Percentiles rank a stretch among this genome's conserved stretches.
Conservation (phyloP, 2,797 vertebrate species). For the Poeciliopsis infans region DNA sequence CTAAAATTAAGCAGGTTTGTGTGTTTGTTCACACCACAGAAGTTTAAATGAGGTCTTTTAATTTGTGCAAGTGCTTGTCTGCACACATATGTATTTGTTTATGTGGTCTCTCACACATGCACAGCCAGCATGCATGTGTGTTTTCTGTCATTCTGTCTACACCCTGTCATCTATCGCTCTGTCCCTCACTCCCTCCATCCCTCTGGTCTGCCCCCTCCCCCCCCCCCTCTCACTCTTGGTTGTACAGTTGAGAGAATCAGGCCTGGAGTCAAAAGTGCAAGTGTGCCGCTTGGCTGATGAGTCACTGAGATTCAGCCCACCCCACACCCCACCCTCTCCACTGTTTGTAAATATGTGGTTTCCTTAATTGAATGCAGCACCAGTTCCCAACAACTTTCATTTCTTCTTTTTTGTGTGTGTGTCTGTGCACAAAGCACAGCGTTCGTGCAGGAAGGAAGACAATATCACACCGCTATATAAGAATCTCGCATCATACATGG, state of each 20-base stretch:
- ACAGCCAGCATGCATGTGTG: constrained; percentile 57
- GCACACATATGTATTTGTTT: constrained; percentile 68
- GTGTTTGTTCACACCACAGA: constrained; percentile 49
- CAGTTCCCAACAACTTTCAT: constrained; percentile 76
- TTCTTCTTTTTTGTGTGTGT: constrained; percentile 47
- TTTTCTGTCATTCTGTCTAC: constrained; percentile 69
- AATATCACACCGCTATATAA: constrained; percentile 25
- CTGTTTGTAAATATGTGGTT: constrained; percentile 83
- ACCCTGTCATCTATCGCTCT: constrained; percentile 61
- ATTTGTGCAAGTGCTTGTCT: constrained; percentile 61
- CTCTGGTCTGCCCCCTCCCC: constrained; percentile 42
- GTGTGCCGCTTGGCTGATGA: constrained; percentile 76
- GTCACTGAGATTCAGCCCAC: constrained; percentile 72
- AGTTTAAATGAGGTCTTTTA: constrained; percentile 66
- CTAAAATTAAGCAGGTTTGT: constrained; percentile 33
- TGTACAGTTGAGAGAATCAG: constrained; percentile 58
- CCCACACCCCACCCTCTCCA: constrained; percentile 40
- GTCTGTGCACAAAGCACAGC: constrained; percentile 43
- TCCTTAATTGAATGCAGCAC: constrained; percentile 80
- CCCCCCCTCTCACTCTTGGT: constrained; percentile 32
- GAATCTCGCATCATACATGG: constrained; percentile 31
- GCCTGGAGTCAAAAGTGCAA: constrained; percentile 79
- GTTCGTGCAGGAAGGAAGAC: constrained; percentile 50
- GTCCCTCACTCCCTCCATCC: constrained; percentile 32
- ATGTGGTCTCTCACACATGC: constrained; percentile 62